Percentiles rank a stretch among this genome's conserved stretches.
Conservation (phyloP, 2,113 vertebrate genomes). For the Pipa parva region DNA sequence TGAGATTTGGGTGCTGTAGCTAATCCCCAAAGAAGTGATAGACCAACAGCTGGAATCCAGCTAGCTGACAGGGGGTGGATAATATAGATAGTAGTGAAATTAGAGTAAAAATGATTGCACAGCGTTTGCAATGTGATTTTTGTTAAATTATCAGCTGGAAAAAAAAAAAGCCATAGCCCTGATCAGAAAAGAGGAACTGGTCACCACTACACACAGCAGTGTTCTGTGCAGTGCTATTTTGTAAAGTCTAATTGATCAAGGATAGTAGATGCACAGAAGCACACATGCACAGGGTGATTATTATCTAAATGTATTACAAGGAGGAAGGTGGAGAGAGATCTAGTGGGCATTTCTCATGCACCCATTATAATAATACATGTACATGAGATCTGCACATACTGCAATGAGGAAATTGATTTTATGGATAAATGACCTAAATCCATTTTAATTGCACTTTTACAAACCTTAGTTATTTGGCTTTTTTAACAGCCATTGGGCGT, state of each 20-base stretch:
- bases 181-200: background rate
- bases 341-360: slow-evolving; percentile 1
- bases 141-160: background rate
- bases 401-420: slow-evolving; percentile 7
- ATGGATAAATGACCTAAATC: slow-evolving; percentile 28
- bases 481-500: slow-evolving; percentile 18
- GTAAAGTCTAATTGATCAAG: background rate
- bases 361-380: slow-evolving; percentile 10
- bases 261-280: background rate
- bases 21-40: no score
- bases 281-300: background rate
- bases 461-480: background rate
- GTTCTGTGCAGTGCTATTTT: background rate
- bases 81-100: background rate
- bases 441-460: slow-evolving; percentile 2
- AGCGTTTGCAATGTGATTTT: background rate
- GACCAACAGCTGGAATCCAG: slow-evolving; percentile 8
- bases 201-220: background rate
- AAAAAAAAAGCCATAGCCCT: background rate
- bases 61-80: background rate
- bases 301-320: no score
- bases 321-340: no score
- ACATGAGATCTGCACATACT: slow-evolving; percentile 11
- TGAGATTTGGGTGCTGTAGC: no score
- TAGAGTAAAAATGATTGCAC: background rate